Evolutionary conservation across 2,888 invertebrate genomes (phyloP), one percentile per base, ranked within the genome.

Genomic region (Drosophila limbata): DNA sequence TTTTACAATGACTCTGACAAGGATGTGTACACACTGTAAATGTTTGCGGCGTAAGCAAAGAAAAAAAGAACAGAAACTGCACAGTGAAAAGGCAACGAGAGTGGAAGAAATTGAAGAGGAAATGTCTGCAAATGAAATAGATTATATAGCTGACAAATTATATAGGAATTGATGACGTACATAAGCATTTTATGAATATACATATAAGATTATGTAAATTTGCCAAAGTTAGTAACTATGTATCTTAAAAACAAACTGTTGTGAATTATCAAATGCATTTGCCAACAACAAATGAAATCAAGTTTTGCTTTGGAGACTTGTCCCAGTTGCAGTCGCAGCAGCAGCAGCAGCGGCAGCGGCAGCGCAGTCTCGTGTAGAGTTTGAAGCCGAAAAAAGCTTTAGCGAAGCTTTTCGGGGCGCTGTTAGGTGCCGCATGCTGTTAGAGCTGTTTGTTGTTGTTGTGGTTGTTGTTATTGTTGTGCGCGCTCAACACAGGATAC

Each of bases 401-500:
- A 51, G 25, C 59, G 66, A 63, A 77, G 79, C 68, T 77, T 71
- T 72, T 62, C 51, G 74, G 57, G 57, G 63, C 59, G 57, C 52
- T 33, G 25, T 57, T 76, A 68, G 79, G 70, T 69, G 68, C 70
- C 37, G 52, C n/a, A 17, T 48, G 51, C 25, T 64, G 64, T 39
- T 40, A 19, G 19, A 42, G 53, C 37, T 13, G 68, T 6, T 1
- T 40, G 9, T 40, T 52, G 39, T 53, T 53, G 39, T 48, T 47
- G 44, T 45, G 47, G 48, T 44, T 59, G 53, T 59, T 76, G 45
- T 63, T 73, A 37, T 57, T 56, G 33, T 51, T 56, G 51, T 62
- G 69, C 31, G n/a, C 21, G 44, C 90, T 89, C 90, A 88, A 90
- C 89, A 88, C 80, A 88, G 89, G 81, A 81, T 83, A 81, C 81